These are phyloP conservation scores for Gonatopus flavifemur DNA, from an alignment of 1,140 invertebrate species.

Conservation along the genomic window DNA sequence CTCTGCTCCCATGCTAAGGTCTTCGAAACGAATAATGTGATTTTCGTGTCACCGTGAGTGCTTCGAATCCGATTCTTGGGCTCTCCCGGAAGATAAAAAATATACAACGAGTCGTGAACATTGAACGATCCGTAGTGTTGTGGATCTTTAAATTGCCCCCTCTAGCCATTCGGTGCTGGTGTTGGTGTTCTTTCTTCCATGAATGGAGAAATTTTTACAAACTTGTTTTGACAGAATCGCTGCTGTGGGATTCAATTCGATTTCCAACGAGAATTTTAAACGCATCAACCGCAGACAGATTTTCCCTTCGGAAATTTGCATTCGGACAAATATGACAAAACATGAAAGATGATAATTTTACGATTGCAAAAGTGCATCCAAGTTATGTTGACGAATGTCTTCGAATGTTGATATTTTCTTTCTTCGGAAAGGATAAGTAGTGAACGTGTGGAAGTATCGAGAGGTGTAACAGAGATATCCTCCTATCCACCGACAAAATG, in stretches of 20 bases:
- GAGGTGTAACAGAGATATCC: conserved; percentile 4
- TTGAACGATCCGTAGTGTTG: background rate
- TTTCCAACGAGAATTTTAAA: no score
- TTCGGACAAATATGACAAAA: background rate
- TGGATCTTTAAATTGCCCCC: background rate
- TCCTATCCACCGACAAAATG: no score
- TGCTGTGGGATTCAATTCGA: no score
- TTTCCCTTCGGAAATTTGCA: background rate
- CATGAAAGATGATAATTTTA: background rate
- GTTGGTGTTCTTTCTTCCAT: no score
- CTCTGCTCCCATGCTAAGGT: background rate
- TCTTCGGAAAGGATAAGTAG: background rate
- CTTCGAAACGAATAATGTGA: no score
- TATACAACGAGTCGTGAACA: background rate
- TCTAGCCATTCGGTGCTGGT: no score
- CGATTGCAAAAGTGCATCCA: background rate
- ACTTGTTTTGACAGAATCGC: no score
- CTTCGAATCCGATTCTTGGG: background rate
- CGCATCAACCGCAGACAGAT: no score
- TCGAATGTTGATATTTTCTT: background rate
- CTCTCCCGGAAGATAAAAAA: background rate
- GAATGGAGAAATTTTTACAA: no score
- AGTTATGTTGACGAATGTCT: background rate
- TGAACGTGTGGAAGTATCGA: background rate
- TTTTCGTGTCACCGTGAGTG: background rate